These are phyloP conservation scores for Ditula angustiorana DNA, from an alignment of 2,888 invertebrate species.

Conservation along the genomic window DNA sequence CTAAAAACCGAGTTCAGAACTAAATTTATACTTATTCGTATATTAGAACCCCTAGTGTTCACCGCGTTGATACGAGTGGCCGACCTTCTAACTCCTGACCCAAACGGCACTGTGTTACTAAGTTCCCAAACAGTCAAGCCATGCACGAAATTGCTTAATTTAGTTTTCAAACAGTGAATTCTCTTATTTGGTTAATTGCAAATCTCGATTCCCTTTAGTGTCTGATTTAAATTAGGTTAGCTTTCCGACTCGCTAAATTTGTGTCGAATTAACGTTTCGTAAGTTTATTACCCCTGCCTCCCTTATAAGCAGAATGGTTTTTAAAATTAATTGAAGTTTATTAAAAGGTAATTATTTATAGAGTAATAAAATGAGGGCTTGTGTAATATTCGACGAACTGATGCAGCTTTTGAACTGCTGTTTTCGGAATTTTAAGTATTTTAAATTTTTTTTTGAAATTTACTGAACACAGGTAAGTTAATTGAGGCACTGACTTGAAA, in stretches of 20 bases:
- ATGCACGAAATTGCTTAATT: slow-evolving; percentile 41
- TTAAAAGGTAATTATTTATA: slow-evolving; percentile 21
- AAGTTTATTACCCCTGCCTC: slow-evolving; percentile 11
- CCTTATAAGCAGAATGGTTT: slow-evolving; percentile 25
- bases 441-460: too few relatives aligned
- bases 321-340: slow-evolving; percentile 24
- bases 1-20: too few relatives aligned
- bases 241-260: slow-evolving; percentile 33
- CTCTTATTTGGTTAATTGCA: slow-evolving; percentile 41
- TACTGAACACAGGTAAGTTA: too few relatives aligned
- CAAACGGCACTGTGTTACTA: slow-evolving; percentile 16
- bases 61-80: neutral
- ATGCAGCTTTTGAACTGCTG: too few relatives aligned
- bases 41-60: too few relatives aligned
- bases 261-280: slow-evolving; percentile 32
- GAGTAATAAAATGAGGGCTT: neutral
- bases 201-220: slow-evolving; percentile 41
- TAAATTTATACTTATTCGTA: too few relatives aligned
- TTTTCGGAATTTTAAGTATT: too few relatives aligned
- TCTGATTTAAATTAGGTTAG: slow-evolving; percentile 40
- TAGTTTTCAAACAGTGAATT: slow-evolving; percentile 41
- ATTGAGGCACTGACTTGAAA: too few relatives aligned
- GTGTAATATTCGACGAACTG: too few relatives aligned
- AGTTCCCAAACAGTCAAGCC: slow-evolving; percentile 38
- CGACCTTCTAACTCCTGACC: slow-evolving; percentile 19